These are phyloP conservation scores for Spodoptera littoralis DNA, from an alignment of 2,888 invertebrate genomes.

Conservation along the genomic window DNA sequence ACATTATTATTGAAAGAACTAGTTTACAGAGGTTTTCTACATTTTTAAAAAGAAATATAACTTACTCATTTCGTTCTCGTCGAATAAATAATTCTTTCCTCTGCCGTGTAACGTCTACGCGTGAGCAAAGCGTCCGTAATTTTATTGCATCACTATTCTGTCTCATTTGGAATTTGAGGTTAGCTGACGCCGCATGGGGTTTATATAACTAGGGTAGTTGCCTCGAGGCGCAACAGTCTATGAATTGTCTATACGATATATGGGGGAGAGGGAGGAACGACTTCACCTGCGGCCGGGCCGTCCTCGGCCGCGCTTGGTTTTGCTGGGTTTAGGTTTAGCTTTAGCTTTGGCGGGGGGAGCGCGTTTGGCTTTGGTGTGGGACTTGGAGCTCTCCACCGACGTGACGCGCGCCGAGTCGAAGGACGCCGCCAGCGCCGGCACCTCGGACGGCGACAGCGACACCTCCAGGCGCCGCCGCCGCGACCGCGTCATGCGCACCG, in stretches of 20 bases:
- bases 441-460: constrained; percentile 79
- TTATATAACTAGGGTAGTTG: constrained; percentile 60
- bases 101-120: constrained; percentile 49
- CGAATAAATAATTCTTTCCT: constrained; percentile 61
- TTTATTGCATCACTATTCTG: constrained; percentile 74
- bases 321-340: constrained; percentile 57
- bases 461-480: constrained; percentile 76
- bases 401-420: constrained; percentile 78
- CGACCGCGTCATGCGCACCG: constrained; percentile 80
- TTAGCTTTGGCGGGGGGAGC: constrained; percentile 53
- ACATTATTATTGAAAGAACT: constrained; percentile 57
- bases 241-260: constrained; percentile 56
- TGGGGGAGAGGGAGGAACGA: constrained; percentile 41
- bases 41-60: constrained; percentile 66
- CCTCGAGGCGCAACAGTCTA: constrained; percentile 66
- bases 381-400: constrained; percentile 73
- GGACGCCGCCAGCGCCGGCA: constrained; percentile 74
- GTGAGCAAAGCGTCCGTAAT: constrained; percentile 69
- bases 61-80: constrained; percentile 64
- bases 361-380: constrained; percentile 59
- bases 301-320: constrained; percentile 71
- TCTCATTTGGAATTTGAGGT: constrained; percentile 76
- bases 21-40: constrained; percentile 59
- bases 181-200: constrained; percentile 60
- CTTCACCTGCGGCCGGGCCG: constrained; percentile 77